Evolutionary conservation across 1,140 invertebrate genomes (phyloP), one percentile per base, ranked within the genome.

Genomic region (Cepaea nemoralis): DNA sequence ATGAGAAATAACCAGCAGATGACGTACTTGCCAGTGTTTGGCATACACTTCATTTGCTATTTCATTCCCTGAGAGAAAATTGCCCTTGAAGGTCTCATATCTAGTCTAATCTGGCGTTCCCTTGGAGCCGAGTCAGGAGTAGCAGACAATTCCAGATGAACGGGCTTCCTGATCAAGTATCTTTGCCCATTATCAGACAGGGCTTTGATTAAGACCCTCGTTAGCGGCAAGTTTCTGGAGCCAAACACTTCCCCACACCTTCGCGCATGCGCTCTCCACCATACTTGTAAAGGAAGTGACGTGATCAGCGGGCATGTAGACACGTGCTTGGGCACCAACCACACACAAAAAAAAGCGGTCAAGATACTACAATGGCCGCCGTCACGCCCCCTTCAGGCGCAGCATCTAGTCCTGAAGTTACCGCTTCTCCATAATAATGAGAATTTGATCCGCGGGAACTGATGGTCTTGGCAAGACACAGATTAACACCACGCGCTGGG

Each of bases 201-300:
- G 59, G 59, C n/a, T 63, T 63, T 63, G 59, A 63, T 63, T 63
- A 63, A 63, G 59, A 63, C 59, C 59, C 59, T 63, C 2, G 59
- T 63, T 63, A 63, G 59, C 59, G n/a, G 2, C 59, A 31, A 63
- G 59, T 31, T 5, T 2, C 59, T 2, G n/a, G 27, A 31, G 27
- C 59, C 59, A 63, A 31, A 63, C 59, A 63, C 59, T 63, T 63
- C 59, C 45, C 6, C 2, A 63, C 59, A 63, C 59, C 59, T 63
- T 63, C 59, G 59, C 59, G 59, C 27, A 63, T 63, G 59, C 59
- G 59, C 59, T 31, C 59, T 63, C 59, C 59, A 16, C 59, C 59
- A 63, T 63, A 31, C 59, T 63, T 63, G 59, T 63, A 63, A 31
- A n/a, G 59, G 59, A 63, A 63, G 33, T 63, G 59, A 31, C 59